Evolutionary conservation across 1,140 invertebrate species (phyloP).

Genomic region (Saccostrea echinata): DNA sequence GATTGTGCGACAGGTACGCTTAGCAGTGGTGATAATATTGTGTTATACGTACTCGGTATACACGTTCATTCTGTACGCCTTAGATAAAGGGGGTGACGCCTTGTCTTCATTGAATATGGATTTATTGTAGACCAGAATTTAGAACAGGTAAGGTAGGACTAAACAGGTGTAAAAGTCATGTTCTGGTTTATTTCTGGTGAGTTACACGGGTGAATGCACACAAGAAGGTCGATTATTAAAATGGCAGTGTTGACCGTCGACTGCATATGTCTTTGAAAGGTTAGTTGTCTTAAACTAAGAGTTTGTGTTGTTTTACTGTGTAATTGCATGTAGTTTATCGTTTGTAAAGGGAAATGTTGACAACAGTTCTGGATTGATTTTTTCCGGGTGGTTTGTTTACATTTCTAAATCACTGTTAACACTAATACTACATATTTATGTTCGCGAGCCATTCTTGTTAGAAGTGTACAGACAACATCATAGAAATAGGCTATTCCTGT

Average conservation of each 20-base stretch:
- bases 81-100: not conserved
- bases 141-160: not conserved
- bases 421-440: too few species aligned
- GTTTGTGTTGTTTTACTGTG: not conserved
- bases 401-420: not conserved
- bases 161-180: not conserved
- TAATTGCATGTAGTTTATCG: too few species aligned
- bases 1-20: not conserved
- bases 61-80: not conserved
- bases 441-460: too few species aligned
- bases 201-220: conserved; percentile 3
- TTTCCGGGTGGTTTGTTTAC: conserved; percentile 20
- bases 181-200: not conserved
- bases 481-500: too few species aligned
- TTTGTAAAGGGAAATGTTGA: not conserved
- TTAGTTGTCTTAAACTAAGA: not conserved
- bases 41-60: not conserved
- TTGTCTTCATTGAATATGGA: not conserved
- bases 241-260: not conserved
- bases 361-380: not conserved
- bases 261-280: not conserved
- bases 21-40: not conserved
- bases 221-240: not conserved
- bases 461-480: too few species aligned
- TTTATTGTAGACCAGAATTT: not conserved